Base-by-base conservation (phyloP, 2,797 vertebrate species). In the Acanthopagrus latus region DNA sequence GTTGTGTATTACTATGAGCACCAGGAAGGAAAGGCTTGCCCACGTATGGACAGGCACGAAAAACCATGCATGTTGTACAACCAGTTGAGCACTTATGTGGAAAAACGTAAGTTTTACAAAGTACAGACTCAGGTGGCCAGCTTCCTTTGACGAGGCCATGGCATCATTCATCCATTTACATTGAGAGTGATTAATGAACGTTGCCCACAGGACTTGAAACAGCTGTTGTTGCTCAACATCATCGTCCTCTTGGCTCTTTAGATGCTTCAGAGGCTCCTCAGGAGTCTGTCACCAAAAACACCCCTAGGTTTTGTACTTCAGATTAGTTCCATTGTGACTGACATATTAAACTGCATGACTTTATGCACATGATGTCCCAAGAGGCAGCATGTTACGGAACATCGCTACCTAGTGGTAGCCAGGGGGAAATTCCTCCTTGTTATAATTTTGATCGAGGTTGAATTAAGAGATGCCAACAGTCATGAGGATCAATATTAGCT, bases 181-280 rank as follows among this genome's bases (percentile, higher is more conserved):
- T 48, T 74, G 20, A 78, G 82, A 60, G 29, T 54, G 52, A 74
- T 68, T 77, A 41, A 60, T 29, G 33, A 21, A 71, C 13, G 44
- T 3, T 16, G 23, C 23, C 21, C 21, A 5, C 41, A 20, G 33
- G 3, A 62, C 23, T 29, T 21, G 2, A 5, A 46, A 25, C 27
- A 41, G 17, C 47, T 7, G 8, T 3, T 60, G 8, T 33, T 33
- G 33, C 46, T 60, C 5, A 18, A n/a, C 3, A 11, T 41, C 18
- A 5, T 27, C 7, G 0, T 29, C 5, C 8, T n/a, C 13, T 11
- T 21, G 29, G 17, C 18, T 59, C 47, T 1, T 25, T 14, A 14
- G 33, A 64, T 46, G n/a, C 25, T 4, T 23, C 18, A 3, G n/a
- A 12, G 47, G 23, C 17, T 33, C 5, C 23, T 54, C 41, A 29